Evolutionary conservation across 2,888 invertebrate genomes (phyloP), one percentile per base, ranked within the genome.

Genomic region (Luperina nickerlii): DNA sequence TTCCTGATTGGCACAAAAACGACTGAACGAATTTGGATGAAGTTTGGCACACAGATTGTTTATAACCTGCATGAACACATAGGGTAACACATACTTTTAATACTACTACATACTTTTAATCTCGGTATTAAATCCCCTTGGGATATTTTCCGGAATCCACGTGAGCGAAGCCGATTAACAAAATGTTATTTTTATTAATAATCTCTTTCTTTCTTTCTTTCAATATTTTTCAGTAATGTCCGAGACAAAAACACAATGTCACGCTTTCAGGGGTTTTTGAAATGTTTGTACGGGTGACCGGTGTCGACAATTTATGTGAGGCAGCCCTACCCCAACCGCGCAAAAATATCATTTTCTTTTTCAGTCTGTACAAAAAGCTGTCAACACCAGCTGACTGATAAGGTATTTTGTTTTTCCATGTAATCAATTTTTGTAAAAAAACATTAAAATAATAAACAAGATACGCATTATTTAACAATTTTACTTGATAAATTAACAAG

Each of bases 401-500:
- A 85, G 87, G 88, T 88, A 88, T 84, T 84, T 86, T 83, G 79
- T 83, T 85, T 86, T 84, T 84, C 63, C 57, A 45, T 73, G 66
- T 9, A 81, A 78, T 6, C 48, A 48, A 67, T 48, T 76, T 79
- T 76, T 66, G 2, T 54, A 63, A 79, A 48, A 62, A 71, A 32
- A 1, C 51, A 63, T 32, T 24, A 18, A 24, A 54, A 8, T 66
- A 70, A 65, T 48, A 42, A 20, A 69, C 20, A 24, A 65, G 1
- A 32, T 60, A 24, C 18, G 27, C 45, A 74, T 18, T 4, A 27
- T 42, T 68, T 18, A 62, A 62, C 9, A 15, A 38, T n/a, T 66
- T 48, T 63, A 27, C 7, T 72, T 15, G 24, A 51, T 63, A 76
- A 80, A 68, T 65, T 74, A 71, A 74, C 92, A 95, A 94, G 93